Evolutionary conservation across 2,888 invertebrate species (phyloP), one percentile per base, ranked within the genome.

Genomic region (Erebia palarica): DNA sequence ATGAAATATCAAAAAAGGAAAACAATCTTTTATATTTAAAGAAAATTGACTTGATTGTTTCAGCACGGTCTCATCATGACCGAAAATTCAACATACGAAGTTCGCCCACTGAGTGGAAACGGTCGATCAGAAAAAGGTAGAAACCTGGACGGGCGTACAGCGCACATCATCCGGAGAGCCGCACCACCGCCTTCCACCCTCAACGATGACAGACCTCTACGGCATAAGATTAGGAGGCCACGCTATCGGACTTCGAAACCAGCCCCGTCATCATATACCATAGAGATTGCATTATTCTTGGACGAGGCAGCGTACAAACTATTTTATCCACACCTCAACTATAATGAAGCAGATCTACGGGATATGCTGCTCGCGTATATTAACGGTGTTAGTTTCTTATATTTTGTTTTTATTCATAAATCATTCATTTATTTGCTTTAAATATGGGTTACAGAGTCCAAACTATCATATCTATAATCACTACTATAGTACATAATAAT

Each of bases 311-410:
- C 95, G 0, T 96, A 96, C 81, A 94, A 94, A 80, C 94, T 95
- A 47, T 96, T 96, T 84, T 88, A 95, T 14, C 96, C 96, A 0
- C 95, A 95, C 81, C 94, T 96, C 75, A 94, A 95, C 75, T 92
- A 94, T 77, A 94, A 96, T 80, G 96, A 96, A 74, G 90, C 90
- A 13, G 94, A 95, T 80, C 86, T 97, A 60, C 91, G 95, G 51
- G 96, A 97, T 81, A 96, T 97, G 96, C 86, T 97, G n/a, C 84
- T 97, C 70, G 96, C 96, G 13, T 97, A 96, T 79, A 94, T 96
- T 78, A 97, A 97, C 84, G 96, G 96, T 77, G 95, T 96, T 91
- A 94, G 92, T 88, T 76, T 53, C 66, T 44, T 14, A 9, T 10
- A 16, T 27, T 59, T 51, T 59, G 57, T 59, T 16, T 42, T 9